Percentiles rank a stretch among this genome's conserved stretches.
Evolutionary conservation across 2,888 invertebrate species (phyloP).

Genomic region (Allacma fusca): DNA sequence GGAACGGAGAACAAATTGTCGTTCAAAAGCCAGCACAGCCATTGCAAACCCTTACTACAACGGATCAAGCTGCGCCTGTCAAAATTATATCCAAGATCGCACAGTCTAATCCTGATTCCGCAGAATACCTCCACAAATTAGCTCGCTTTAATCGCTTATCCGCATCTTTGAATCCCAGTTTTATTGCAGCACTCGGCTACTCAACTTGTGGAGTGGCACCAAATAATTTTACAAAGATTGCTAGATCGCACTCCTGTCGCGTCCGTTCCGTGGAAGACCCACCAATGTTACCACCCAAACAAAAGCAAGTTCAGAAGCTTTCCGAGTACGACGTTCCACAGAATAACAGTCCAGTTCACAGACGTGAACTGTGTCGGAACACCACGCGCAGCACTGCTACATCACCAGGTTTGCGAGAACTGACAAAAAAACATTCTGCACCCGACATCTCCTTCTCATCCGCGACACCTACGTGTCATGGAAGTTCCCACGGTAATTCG

Average conservation of each 20-base stretch:
- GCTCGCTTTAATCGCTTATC: conserved; percentile 57
- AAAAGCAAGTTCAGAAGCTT: conserved; percentile 38
- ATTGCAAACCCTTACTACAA: too few species aligned
- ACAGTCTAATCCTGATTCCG: too few species aligned
- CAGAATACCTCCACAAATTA: conserved; percentile 50
- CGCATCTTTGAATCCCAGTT: conserved; percentile 53
- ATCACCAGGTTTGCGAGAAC: conserved; percentile 22
- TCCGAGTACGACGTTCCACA: conserved; percentile 53
- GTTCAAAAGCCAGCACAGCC: too few species aligned
- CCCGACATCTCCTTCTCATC: conserved; percentile 55
- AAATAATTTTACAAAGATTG: background rate
- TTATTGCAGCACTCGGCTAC: conserved; percentile 47
- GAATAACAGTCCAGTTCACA: conserved; percentile 55
- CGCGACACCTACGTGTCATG: background rate
- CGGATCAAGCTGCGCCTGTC: too few species aligned
- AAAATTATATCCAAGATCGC: too few species aligned
- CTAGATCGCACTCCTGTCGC: conserved; percentile 26
- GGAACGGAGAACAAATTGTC: too few species aligned
- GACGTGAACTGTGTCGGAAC: background rate
- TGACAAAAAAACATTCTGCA: conserved; percentile 58
- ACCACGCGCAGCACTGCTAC: background rate
- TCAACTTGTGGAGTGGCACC: background rate
- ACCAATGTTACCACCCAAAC: conserved; percentile 55
- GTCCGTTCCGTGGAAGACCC: conserved; percentile 32
- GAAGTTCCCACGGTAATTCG: too few species aligned